Evolutionary conservation across 1,140 invertebrate species (phyloP).

Genomic region (Venturia canescens): DNA sequence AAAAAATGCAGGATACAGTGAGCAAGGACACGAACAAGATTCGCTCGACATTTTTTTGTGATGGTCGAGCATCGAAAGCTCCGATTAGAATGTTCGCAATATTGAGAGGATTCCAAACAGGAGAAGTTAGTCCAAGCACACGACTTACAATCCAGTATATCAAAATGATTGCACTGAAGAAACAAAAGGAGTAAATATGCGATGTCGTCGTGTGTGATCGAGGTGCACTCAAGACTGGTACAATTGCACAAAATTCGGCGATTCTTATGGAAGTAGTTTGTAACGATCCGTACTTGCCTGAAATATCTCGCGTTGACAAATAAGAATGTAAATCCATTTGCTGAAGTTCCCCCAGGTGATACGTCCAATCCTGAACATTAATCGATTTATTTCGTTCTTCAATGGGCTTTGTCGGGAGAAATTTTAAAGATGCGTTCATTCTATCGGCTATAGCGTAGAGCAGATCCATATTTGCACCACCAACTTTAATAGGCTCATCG

Average conservation of each 20-base stretch:
- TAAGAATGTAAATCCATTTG: not conserved
- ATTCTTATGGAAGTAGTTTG: slow-evolving; percentile 2
- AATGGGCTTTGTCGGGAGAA: not conserved
- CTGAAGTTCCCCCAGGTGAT: not conserved
- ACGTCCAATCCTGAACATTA: not conserved
- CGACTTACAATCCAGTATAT: not conserved
- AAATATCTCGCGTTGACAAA: not conserved
- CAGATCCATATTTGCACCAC: slow-evolving; percentile 33
- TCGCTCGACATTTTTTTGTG: slow-evolving; percentile 19
- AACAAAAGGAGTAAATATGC: not conserved
- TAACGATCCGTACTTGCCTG: not conserved
- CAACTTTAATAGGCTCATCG: not conserved
- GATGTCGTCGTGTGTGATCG: not conserved
- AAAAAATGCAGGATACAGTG: slow-evolving; percentile 39
- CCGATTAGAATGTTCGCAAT: slow-evolving; percentile 38
- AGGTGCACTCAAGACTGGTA: slow-evolving; percentile 16
- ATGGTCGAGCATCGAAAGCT: not conserved
- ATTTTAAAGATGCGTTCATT: slow-evolving; percentile 46
- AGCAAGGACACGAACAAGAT: slow-evolving; percentile 10
- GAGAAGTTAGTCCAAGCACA: not conserved
- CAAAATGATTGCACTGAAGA: slow-evolving; percentile 6
- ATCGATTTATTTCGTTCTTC: no score
- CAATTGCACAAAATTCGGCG: slow-evolving; percentile 45
- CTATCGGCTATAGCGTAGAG: slow-evolving; percentile 8
- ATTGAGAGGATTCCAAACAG: not conserved